phyloP scores from a whole-genome alignment of 2,888 invertebrate species.

The Mesochorus sp. region DNA sequence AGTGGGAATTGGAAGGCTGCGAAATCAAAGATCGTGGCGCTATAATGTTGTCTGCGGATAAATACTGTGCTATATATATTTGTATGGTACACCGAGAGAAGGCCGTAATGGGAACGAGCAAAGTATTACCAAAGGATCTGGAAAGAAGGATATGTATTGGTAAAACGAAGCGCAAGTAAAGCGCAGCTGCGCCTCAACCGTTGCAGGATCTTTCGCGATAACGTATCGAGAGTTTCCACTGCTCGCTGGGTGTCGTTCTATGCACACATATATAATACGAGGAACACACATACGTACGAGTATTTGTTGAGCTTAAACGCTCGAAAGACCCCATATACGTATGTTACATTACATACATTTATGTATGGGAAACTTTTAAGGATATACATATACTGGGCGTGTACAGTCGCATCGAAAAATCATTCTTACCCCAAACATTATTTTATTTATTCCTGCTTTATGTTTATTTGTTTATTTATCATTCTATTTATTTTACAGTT shows the following conservation, averaged over 20 bases:
- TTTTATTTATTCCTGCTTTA: too few relatives aligned
- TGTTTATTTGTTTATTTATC: too few relatives aligned
- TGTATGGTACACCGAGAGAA: conserved; percentile 12
- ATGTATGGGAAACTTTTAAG: neutral
- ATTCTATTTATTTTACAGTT: too few relatives aligned
- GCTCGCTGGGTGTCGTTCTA: conserved; percentile 4
- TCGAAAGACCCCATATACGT: neutral
- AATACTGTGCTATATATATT: neutral
- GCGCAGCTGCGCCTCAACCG: conserved; percentile 48
- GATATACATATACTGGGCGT: neutral
- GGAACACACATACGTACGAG: neutral
- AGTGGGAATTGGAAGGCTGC: conserved; percentile 57
- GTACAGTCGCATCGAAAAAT: neutral
- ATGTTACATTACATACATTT: neutral
- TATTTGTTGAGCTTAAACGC: conserved; percentile 16
- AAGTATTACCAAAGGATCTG: conserved; percentile 40
- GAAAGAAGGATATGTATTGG: conserved; percentile 21
- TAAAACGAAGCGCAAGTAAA: conserved; percentile 30
- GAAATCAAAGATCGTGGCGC: neutral
- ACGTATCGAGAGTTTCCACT: conserved; percentile 52
- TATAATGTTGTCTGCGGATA: neutral
- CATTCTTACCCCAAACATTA: neutral
- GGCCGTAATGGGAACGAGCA: conserved; percentile 56
- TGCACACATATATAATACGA: conserved; percentile 5
- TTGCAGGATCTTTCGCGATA: conserved; percentile 56